These are phyloP conservation scores for Pteromalus puparum DNA, from an alignment of 1,140 invertebrate genomes.

Conservation along the genomic window DNA sequence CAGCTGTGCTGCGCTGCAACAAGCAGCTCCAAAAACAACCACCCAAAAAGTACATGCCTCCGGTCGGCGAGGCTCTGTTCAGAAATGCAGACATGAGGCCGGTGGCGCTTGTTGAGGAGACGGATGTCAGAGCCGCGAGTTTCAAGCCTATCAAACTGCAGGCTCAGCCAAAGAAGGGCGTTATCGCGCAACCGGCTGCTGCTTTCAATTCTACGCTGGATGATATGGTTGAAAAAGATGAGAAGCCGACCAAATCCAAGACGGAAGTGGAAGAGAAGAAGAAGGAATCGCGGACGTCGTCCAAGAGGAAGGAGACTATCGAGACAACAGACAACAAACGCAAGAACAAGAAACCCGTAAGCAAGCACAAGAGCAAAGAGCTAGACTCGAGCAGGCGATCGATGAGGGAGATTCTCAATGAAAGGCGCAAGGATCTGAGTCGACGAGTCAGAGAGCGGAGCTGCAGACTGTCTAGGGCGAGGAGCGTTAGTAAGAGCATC, in stretches of 20 bases:
- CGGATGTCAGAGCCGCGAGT: not conserved
- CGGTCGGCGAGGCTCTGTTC: slow-evolving; percentile 50
- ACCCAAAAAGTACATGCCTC: slow-evolving; percentile 8
- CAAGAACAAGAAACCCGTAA: not conserved
- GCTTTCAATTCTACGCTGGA: slow-evolving; percentile 55
- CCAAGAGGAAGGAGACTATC: not conserved
- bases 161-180: slow-evolving; percentile 55
- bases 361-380: not conserved
- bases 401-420: too few relatives aligned
- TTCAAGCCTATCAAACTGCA: slow-evolving; percentile 65
- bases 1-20: slow-evolving; percentile 60
- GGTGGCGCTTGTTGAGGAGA: slow-evolving; percentile 48
- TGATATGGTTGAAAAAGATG: slow-evolving; percentile 26
- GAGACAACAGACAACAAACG: not conserved
- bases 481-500: not conserved
- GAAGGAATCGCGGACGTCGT: not conserved
- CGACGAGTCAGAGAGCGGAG: not conserved
- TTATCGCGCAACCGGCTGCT: slow-evolving; percentile 46
- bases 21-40: slow-evolving; percentile 61
- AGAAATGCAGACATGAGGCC: slow-evolving; percentile 65
- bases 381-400: not conserved
- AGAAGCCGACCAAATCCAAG: not conserved
- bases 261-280: not conserved
- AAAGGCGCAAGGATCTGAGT: not conserved
- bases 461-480: not conserved